These are phyloP conservation scores for Teleogryllus occipitalis DNA, from an alignment of 1,140 invertebrate genomes.

Conservation along the genomic window DNA sequence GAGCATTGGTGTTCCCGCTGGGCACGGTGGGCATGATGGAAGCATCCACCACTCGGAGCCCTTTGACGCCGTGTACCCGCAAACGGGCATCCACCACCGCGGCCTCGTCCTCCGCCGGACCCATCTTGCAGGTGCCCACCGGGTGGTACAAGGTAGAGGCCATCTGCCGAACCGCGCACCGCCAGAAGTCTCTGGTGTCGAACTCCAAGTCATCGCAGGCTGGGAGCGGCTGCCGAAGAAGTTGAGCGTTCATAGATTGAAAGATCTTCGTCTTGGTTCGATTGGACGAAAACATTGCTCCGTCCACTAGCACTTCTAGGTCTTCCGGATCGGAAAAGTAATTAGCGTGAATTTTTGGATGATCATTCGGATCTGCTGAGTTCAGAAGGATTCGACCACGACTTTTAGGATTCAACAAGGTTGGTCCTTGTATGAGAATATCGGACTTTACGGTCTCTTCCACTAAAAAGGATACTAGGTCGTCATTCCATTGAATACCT, in stretches of 20 bases:
- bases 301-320: conserved; percentile 63
- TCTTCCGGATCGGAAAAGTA: conserved; percentile 78
- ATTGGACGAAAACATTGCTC: conserved; percentile 70
- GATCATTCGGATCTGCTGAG: conserved; percentile 54
- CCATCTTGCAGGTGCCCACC: conserved; percentile 79
- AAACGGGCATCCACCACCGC: conserved; percentile 75
- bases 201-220: conserved; percentile 57
- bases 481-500: background rate
- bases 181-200: conserved; percentile 75
- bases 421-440: conserved; percentile 20
- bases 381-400: conserved; percentile 55
- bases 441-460: conserved; percentile 18
- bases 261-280: conserved; percentile 71
- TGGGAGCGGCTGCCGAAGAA: conserved; percentile 67
- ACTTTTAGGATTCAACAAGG: conserved; percentile 58
- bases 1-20: conserved; percentile 21
- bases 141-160: conserved; percentile 82
- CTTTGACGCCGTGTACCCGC: conserved; percentile 35
- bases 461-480: background rate
- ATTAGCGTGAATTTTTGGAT: conserved; percentile 85
- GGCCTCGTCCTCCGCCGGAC: conserved; percentile 57
- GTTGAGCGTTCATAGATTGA: conserved; percentile 64
- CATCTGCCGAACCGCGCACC: conserved; percentile 68
- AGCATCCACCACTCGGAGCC: conserved; percentile 21
- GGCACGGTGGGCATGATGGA: conserved; percentile 22